phyloP scores from a whole-genome alignment of 2,797 vertebrate genomes.

The Pempheris klunzingeri region DNA sequence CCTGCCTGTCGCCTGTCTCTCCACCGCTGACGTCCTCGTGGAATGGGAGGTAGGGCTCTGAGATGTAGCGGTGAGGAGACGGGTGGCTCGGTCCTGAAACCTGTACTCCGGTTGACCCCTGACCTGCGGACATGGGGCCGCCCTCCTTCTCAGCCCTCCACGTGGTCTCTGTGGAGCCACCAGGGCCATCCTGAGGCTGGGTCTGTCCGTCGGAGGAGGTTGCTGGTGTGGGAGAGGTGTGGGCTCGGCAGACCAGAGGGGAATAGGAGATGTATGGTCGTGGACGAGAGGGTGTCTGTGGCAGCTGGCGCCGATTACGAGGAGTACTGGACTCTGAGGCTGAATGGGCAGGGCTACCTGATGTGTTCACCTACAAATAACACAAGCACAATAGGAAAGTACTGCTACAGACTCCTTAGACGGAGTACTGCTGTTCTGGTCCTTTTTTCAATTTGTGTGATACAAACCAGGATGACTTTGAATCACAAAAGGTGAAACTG shows the following conservation, averaged over 20 bases:
- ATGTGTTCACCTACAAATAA: constrained; percentile 85
- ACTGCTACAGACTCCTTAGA: neutral
- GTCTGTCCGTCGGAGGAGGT: constrained; percentile 83
- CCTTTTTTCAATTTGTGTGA: neutral
- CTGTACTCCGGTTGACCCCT: constrained; percentile 81
- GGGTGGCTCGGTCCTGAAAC: constrained; percentile 82
- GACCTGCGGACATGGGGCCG: constrained; percentile 69
- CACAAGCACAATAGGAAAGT: constrained; percentile 14
- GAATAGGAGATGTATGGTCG: constrained; percentile 96
- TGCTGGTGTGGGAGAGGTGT: constrained; percentile 76
- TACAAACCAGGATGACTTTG: neutral
- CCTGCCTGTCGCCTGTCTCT: constrained; percentile 88
- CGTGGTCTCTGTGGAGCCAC: constrained; percentile 66
- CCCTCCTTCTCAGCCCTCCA: constrained; percentile 80
- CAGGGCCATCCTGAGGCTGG: constrained; percentile 81
- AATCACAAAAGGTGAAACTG: neutral
- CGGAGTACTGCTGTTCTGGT: neutral
- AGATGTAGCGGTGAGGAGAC: constrained; percentile 96
- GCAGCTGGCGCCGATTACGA: constrained; percentile 94
- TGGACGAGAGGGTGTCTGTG: constrained; percentile 93
- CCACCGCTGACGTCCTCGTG: constrained; percentile 89
- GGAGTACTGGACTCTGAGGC: constrained; percentile 91
- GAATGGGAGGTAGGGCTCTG: constrained; percentile 94
- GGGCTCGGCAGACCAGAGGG: constrained; percentile 89
- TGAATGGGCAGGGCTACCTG: constrained; percentile 91